Percentiles rank a stretch among this genome's conserved stretches.
Evolutionary conservation across 2,113 vertebrate species (phyloP).

Genomic region (Hepsetus odoe): DNA sequence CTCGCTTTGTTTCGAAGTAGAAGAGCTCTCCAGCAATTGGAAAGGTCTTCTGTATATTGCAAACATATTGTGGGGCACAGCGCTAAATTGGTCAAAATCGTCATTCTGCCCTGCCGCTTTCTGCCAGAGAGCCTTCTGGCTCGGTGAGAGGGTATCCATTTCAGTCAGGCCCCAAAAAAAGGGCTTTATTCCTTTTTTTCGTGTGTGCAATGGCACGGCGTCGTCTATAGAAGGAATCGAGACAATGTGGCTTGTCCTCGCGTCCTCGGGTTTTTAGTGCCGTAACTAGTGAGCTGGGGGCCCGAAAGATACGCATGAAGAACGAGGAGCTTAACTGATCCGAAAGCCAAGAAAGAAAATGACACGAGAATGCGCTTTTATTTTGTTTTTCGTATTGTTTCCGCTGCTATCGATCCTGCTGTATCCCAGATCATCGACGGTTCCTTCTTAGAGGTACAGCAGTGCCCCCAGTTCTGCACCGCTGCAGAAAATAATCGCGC

Average conservation of each 20-base stretch:
- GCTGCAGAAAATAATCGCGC: slow-evolving; percentile 59
- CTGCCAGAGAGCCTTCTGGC: slow-evolving; percentile 52
- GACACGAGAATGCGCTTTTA: not conserved
- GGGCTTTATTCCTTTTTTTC: slow-evolving; percentile 18
- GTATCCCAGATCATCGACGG: slow-evolving; percentile 23
- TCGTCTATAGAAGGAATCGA: slow-evolving; percentile 13
- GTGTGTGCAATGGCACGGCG: slow-evolving; percentile 27
- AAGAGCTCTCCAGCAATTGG: slow-evolving; percentile 54
- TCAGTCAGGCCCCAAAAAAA: slow-evolving; percentile 36
- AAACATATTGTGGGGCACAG: slow-evolving; percentile 53
- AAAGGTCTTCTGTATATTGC: slow-evolving; percentile 39
- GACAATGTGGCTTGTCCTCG: slow-evolving; percentile 14
- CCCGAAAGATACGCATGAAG: not conserved
- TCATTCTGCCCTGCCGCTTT: slow-evolving; percentile 52
- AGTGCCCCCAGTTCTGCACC: slow-evolving; percentile 54
- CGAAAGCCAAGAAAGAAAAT: not conserved
- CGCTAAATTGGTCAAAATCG: slow-evolving; percentile 54
- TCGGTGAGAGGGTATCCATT: slow-evolving; percentile 23
- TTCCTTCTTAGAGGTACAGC: slow-evolving; percentile 27
- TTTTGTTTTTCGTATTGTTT: not conserved
- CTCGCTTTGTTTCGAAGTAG: slow-evolving; percentile 40
- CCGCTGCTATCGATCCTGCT: not conserved
- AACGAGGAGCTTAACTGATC: slow-evolving; percentile 10
- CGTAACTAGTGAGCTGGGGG: slow-evolving; percentile 17
- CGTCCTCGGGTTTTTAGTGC: slow-evolving; percentile 33